phyloP scores from a whole-genome alignment of 2,888 invertebrate genomes.

The Lomographa bimaculata region DNA sequence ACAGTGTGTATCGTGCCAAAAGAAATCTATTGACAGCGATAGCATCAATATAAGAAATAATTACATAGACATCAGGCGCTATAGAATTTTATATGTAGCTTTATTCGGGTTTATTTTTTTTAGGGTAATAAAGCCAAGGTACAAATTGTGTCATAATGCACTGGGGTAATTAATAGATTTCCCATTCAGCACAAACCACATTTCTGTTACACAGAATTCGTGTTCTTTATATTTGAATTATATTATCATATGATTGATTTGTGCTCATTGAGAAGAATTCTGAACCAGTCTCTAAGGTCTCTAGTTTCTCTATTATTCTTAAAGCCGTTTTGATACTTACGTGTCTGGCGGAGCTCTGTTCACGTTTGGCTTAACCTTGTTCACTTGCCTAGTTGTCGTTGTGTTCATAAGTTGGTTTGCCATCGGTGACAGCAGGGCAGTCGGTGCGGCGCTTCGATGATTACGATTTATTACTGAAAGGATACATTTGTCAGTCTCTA shows the following conservation, averaged over 20 bases:
- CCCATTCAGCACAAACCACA: too few relatives aligned
- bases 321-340: conserved; percentile 61
- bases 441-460: conserved; percentile 88
- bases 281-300: too few relatives aligned
- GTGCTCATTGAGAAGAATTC: too few relatives aligned
- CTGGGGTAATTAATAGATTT: too few relatives aligned
- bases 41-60: conserved; percentile 31
- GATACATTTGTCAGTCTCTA: too few relatives aligned
- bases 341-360: conserved; percentile 90
- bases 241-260: too few relatives aligned
- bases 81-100: conserved; percentile 37
- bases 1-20: conserved; percentile 49
- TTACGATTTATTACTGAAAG: conserved; percentile 90
- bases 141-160: too few relatives aligned
- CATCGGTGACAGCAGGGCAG: conserved; percentile 86
- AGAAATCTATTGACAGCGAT: conserved; percentile 31
- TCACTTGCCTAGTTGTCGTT: conserved; percentile 91
- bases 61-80: conserved; percentile 35
- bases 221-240: too few relatives aligned
- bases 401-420: conserved; percentile 88
- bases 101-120: conserved; percentile 17
- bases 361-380: conserved; percentile 94
- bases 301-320: neutral
- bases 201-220: too few relatives aligned
- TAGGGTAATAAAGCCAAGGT: too few relatives aligned